Percentiles rank a stretch among this genome's conserved stretches.
phyloP scores from a whole-genome alignment of 2,797 vertebrate species.

The Pogonophryne albipinna region DNA sequence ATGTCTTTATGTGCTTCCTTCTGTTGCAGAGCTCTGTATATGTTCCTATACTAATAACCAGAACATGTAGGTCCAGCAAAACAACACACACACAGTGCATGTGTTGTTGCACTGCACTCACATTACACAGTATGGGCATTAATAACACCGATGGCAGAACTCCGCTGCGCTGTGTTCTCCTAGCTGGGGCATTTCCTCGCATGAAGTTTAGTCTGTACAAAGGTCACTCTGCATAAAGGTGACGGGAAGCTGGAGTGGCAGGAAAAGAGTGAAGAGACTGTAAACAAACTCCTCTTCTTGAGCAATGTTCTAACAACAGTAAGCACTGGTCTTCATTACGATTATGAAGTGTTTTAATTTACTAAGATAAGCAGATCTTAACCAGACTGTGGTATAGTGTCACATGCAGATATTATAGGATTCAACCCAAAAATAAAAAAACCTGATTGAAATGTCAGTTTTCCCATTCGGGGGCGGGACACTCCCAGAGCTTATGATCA shows the following conservation, averaged over 20 bases:
- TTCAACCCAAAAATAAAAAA: too few relatives aligned
- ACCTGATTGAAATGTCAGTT: background rate
- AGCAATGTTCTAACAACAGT: background rate
- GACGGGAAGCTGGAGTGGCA: background rate
- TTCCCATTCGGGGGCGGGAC: background rate
- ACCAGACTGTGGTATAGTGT: too few relatives aligned
- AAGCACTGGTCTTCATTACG: background rate
- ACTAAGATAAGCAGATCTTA: too few relatives aligned
- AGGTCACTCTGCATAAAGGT: constrained; percentile 41
- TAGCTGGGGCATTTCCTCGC: background rate
- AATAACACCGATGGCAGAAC: background rate
- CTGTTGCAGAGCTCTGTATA: too few relatives aligned
- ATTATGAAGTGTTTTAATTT: background rate
- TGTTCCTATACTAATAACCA: too few relatives aligned
- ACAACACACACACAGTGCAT: background rate
- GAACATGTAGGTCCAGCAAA: background rate
- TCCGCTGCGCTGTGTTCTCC: background rate
- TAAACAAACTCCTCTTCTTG: background rate
- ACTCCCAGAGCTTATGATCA: constrained; percentile 15
- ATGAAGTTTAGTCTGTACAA: constrained; percentile 35
- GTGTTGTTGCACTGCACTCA: background rate
- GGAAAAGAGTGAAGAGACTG: background rate
- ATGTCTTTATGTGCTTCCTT: too few relatives aligned
- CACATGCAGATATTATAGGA: too few relatives aligned
- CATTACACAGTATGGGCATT: background rate